Conservation (phyloP, 2,888 invertebrate species). For the Scrobipalpa atriplicella region DNA sequence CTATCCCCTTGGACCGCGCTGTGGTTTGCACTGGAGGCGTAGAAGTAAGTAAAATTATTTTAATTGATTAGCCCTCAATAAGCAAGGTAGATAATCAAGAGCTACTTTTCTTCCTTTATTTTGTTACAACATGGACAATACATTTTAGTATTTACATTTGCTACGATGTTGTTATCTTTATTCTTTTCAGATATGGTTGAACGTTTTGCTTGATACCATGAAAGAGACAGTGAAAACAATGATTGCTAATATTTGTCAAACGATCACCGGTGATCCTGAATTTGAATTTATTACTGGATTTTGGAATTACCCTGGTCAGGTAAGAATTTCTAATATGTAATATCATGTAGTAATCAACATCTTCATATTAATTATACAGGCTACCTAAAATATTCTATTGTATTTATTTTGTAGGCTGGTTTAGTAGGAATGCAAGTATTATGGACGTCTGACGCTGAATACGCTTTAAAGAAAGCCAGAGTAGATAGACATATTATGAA, state of each 20-base stretch:
- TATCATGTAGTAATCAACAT: constrained; percentile 10
- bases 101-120: no score
- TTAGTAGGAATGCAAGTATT: constrained; percentile 91
- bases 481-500: constrained; percentile 90
- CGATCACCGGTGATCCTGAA: constrained; percentile 85
- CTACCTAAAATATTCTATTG: background rate
- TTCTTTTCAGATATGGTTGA: constrained; percentile 85
- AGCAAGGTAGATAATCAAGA: no score
- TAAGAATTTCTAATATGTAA: constrained; percentile 47
- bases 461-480: constrained; percentile 87
- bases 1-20: constrained; percentile 85
- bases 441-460: constrained; percentile 93
- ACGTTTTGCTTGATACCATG: constrained; percentile 86
- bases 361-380: no score
- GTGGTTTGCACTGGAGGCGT: constrained; percentile 91
- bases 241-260: constrained; percentile 86
- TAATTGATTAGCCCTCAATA: no score
- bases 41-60: constrained; percentile 82
- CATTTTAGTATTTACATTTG: background rate
- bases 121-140: no score
- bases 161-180: no score
- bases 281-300: constrained; percentile 90
- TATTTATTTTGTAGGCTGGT: constrained; percentile 83
- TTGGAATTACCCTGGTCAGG: constrained; percentile 90
- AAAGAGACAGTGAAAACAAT: constrained; percentile 88